These are phyloP conservation scores for Ormyrus pomaceus DNA, from an alignment of 2,888 invertebrate genomes.

Conservation along the genomic window DNA sequence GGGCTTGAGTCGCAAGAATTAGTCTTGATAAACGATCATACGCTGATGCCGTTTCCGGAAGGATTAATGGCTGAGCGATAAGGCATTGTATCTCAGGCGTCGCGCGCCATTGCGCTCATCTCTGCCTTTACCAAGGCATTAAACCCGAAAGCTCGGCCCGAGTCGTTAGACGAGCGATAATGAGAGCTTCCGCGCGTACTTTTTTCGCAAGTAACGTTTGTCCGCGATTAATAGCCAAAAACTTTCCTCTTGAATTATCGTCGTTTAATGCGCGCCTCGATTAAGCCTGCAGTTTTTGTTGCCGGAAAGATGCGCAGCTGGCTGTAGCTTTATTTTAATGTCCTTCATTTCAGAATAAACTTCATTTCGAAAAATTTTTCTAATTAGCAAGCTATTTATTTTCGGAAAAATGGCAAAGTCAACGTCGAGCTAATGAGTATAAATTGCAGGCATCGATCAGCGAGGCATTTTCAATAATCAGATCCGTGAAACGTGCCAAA, in stretches of 20 bases:
- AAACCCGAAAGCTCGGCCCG: conserved; percentile 46
- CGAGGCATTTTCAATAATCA: too few relatives aligned
- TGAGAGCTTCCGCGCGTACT: conserved; percentile 25
- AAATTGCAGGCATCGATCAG: too few relatives aligned
- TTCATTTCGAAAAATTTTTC: too few relatives aligned
- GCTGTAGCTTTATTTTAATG: too few relatives aligned
- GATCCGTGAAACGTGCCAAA: too few relatives aligned
- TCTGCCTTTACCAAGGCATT: conserved; percentile 39
- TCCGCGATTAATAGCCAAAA: conserved; percentile 38
- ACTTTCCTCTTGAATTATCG: conserved; percentile 11
- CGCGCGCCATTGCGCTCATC: conserved; percentile 53
- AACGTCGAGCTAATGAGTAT: too few relatives aligned
- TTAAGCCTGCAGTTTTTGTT: conserved; percentile 5
- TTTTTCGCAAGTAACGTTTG: conserved; percentile 14
- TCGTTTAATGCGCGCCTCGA: conserved; percentile 30
- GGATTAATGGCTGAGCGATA: conserved; percentile 59
- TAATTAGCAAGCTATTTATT: too few relatives aligned
- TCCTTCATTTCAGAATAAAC: too few relatives aligned
- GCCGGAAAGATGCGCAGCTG: too few relatives aligned
- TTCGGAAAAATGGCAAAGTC: too few relatives aligned
- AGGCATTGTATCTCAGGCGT: conserved; percentile 57
- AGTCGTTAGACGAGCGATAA: conserved; percentile 55
- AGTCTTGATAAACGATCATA: conserved; percentile 42
- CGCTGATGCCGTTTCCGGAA: conserved; percentile 42
- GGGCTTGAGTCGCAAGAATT: conserved; percentile 24